Evolutionary conservation across 2,888 invertebrate genomes (phyloP), one percentile per base, ranked within the genome.

Genomic region (Drosophila mettleri): DNA sequence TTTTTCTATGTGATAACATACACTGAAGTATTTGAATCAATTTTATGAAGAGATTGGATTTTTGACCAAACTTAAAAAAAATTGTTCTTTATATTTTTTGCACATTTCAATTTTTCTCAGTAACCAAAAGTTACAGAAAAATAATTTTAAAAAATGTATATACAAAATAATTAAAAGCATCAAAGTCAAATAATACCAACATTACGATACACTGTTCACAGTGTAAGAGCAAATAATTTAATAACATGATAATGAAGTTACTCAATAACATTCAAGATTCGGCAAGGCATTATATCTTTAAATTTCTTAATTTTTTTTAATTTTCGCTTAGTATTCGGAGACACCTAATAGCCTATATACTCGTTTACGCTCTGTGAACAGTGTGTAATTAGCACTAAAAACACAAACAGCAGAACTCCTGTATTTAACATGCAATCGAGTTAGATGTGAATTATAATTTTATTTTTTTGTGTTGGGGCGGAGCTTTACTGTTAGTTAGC

Each of bases 381-480:
- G 54, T 14, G 33, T 54, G 43, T 54, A 43, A 87, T 88, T 86
- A 83, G 63, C 62, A 71, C 51, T 64, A 55, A 67, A 75, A 73
- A 64, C 51, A 33, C 7, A 18, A 67, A 51, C 49, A 36, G 31
- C 8, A 18, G 59, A 63, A 55, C 16, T 49, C n/a, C 45, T 41
- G 27, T 41, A 20, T 24, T 61, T 46, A 53, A 29, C 86, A 88
- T 88, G 88, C 88, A 80, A 86, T 71, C 81, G 78, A 67, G 71
- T 71, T 88, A 66, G 69, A 86, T 69, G 72, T 48, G 55, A 74
- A 69, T 70, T 83, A 64, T 41, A 71, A 67, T 73, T 70, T 52
- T 52, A 20, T 53, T 55, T 12, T 16, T n/a, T 5, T 22, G 36
- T 29, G 39, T 16, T 29, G 16, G 24, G 39, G 7, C n/a, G n/a